Conservation (phyloP, 1,140 invertebrate genomes). For the Trichoplusia ni region DNA sequence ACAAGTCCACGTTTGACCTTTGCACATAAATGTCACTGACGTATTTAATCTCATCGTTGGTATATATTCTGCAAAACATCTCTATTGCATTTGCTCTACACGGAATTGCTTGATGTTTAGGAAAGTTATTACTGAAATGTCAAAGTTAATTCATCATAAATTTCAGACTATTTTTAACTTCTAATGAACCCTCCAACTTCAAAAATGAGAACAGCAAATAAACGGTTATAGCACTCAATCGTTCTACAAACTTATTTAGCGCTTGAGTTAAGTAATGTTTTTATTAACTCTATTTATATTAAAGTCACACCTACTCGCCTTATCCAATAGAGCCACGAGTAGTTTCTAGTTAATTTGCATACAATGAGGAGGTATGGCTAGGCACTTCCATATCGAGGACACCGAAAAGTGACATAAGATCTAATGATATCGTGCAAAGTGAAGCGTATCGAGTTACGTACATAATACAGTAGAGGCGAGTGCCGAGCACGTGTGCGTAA, state of each 20-base stretch:
- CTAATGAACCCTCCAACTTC: no score
- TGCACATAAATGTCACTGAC: slow-evolving; percentile 10
- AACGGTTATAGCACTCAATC: no score
- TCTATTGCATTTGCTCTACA: not conserved
- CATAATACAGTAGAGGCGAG: slow-evolving; percentile 27
- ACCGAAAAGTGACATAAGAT: slow-evolving; percentile 26
- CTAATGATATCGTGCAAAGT: slow-evolving; percentile 26
- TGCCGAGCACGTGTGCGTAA: slow-evolving; percentile 27
- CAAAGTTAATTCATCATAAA: no score
- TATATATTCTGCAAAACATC: slow-evolving; percentile 3
- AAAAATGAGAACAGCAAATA: no score
- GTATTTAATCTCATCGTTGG: slow-evolving; percentile 12
- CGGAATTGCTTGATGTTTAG: not conserved
- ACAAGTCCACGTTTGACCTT: slow-evolving; percentile 23
- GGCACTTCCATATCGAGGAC: slow-evolving; percentile 24
- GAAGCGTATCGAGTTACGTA: slow-evolving; percentile 35
- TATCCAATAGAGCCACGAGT: not conserved
- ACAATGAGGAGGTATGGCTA: slow-evolving; percentile 35
- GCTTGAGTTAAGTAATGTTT: not conserved
- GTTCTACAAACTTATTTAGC: no score
- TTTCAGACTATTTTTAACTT: no score
- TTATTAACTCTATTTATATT: not conserved
- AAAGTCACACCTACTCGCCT: slow-evolving; percentile 10
- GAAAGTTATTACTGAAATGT: not conserved
- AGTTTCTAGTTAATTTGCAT: slow-evolving; percentile 35